Base-by-base conservation (phyloP, 2,888 invertebrate genomes). In the Chrysopilus asiliformis region DNA sequence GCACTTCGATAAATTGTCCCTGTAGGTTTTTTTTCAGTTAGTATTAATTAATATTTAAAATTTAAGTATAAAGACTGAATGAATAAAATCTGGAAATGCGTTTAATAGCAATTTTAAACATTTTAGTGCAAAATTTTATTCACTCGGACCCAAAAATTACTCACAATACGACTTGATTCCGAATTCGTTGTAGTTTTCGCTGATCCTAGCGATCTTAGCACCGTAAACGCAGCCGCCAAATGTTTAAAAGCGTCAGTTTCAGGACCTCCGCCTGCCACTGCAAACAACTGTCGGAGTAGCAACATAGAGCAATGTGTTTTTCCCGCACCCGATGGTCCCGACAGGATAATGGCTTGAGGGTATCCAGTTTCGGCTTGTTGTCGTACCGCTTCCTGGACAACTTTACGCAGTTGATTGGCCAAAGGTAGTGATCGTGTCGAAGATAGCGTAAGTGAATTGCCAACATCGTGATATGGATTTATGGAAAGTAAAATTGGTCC, bases 211-310 rank as follows among this genome's bases (percentile, higher is more conserved):
- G 90, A 86, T 47, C 90, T 74, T 49, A 94, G 72, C 43, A 93
- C 93, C 43, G 93, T 93, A 66, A 94, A 87, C 33, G 93, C 90
- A 36, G 94, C 93, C 10, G 89, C 87, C 47, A 93, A 73, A 65
- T 93, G 91, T 66, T 93, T 93, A 66, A 90, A 94, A 30, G 91
- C 89, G 66, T 93, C 93, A 15, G 93, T 91, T 69, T 91, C 90
- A 4, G 86, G 82, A 32, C 91, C 91, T 50, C 91, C 93, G 43
- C 91, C 93, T 39, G 90, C 91, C 46, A 87, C 82, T 57, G 90
- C 89, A 67, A 91, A 93, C 54, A 94, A 67, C 58, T 91, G 85
- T 50, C 90, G 73, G 52, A 94, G 69, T 52, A 93, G 67, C 53
- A 87, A 68, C 87, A 90, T 89, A 14, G 89, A 87, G 43, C 87